phyloP scores from a whole-genome alignment of 1,140 invertebrate species.

The Aethina tumida region DNA sequence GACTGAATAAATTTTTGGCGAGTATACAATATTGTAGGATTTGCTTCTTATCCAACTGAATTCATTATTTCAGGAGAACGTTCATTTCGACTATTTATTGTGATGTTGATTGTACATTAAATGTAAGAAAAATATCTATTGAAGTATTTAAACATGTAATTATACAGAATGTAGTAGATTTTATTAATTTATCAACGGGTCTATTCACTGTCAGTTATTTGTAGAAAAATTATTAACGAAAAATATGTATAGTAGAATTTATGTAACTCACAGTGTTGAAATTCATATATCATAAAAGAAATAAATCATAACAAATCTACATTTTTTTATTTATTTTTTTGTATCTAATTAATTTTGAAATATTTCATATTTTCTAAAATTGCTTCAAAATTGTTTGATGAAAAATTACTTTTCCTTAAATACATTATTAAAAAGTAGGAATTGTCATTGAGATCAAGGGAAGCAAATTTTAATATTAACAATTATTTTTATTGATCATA shows the following conservation, averaged over 20 bases:
- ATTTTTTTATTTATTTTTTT: neutral
- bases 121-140: too few species aligned
- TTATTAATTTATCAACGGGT: conserved; percentile 33
- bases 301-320: conserved; percentile 9
- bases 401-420: too few species aligned
- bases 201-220: conserved; percentile 22
- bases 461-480: conserved; percentile 10
- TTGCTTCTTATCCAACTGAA: too few species aligned
- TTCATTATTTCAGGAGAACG: too few species aligned
- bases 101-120: conserved; percentile 6
- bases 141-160: too few species aligned
- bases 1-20: too few species aligned
- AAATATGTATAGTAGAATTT: conserved; percentile 29
- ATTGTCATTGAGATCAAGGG: conserved; percentile 1
- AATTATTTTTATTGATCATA: conserved; percentile 4
- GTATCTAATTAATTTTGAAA: neutral
- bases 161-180: conserved; percentile 20
- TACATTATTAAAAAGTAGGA: conserved; percentile 4
- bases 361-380: too few species aligned
- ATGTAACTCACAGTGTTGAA: conserved; percentile 29
- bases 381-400: too few species aligned
- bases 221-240: conserved; percentile 23
- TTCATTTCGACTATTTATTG: too few species aligned
- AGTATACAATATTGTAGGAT: too few species aligned
- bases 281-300: conserved; percentile 19